phyloP scores from a whole-genome alignment of 37 sponge, comb jelly and placozoan species.

The Chondrosia reniformis region DNA sequence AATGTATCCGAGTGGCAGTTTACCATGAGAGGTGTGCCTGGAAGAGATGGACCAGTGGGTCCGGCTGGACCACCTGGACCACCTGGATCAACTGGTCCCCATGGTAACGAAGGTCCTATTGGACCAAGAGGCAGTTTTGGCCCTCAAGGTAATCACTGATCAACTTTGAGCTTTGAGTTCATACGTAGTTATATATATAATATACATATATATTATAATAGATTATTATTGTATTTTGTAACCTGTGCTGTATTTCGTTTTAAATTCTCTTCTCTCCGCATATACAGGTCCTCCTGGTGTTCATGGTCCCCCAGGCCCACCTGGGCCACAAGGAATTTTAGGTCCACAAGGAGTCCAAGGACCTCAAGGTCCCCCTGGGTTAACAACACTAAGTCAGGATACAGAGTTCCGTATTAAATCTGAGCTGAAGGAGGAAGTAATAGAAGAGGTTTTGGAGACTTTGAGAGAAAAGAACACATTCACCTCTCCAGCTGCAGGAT shows the following conservation, averaged over 20 bases:
- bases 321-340: not conserved
- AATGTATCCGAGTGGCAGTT: slow-evolving; percentile 21
- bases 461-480: not conserved
- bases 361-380: slow-evolving; percentile 9
- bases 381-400: not conserved
- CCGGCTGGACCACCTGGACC: slow-evolving; percentile 30
- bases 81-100: slow-evolving; percentile 49
- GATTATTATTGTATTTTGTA: no score
- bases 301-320: slow-evolving; percentile 5
- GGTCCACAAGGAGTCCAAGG: slow-evolving; percentile 2
- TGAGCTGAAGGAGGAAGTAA: slow-evolving; percentile 13
- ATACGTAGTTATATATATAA: not conserved
- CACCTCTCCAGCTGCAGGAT: not conserved
- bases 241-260: no score
- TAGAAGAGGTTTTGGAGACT: not conserved
- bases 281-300: not conserved
- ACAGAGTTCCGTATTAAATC: slow-evolving; percentile 3
- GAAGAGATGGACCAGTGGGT: slow-evolving; percentile 26
- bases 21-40: slow-evolving; percentile 19
- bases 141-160: slow-evolving; percentile 5
- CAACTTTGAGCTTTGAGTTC: not conserved
- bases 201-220: not conserved
- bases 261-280: no score
- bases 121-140: slow-evolving; percentile 10
- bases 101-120: slow-evolving; percentile 24